Base-by-base conservation (phyloP, 2,888 invertebrate species). In the Tridacna crocea region DNA sequence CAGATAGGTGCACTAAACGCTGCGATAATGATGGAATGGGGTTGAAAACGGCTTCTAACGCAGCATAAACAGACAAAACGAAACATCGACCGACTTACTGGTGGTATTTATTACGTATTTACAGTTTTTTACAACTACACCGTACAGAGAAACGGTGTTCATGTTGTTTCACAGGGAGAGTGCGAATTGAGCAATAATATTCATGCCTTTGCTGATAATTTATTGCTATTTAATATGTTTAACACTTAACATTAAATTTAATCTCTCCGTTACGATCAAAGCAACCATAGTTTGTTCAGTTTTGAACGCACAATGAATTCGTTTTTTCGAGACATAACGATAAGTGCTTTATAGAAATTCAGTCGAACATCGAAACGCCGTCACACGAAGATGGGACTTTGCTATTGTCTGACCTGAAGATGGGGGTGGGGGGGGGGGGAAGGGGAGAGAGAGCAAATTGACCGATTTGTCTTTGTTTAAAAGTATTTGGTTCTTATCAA, bases 191-290 rank as follows among this genome's bases (percentile, higher is more conserved):
- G 70, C 70, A 22, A 70, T 70, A 70, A 70, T 70, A 51, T 70
- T 70, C 70, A 26, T 51, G 70, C 70, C 70, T 70, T 22, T 22
- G 51, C 17, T 47, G 70, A 46, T 70, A 70, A 70, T 70, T 70
- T 70, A 70, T 70, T 51, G 70, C n/a, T 24, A 19, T 70, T 70
- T 70, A 70, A 70, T 70, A 24, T 26, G 70, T 70, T 51, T 51
- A 48, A 26, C 70, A 70, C 70, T 70, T 51, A 70, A 48, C 70
- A 51, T 70, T 70, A 70, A 70, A 70, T 70, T 70, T 70, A 70
- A 70, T 70, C 70, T 70, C 51, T 24, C 70, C 10, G 22, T 51
- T 17, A 13, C n/a, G 70, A 70, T 70, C 70, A 70, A 70, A 70
- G 70, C n/a, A 26, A 22, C 47, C 22, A 47, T 48, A 51, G 70